Conservation (phyloP, 1,140 invertebrate species). For the Adelges cooleyi region DNA sequence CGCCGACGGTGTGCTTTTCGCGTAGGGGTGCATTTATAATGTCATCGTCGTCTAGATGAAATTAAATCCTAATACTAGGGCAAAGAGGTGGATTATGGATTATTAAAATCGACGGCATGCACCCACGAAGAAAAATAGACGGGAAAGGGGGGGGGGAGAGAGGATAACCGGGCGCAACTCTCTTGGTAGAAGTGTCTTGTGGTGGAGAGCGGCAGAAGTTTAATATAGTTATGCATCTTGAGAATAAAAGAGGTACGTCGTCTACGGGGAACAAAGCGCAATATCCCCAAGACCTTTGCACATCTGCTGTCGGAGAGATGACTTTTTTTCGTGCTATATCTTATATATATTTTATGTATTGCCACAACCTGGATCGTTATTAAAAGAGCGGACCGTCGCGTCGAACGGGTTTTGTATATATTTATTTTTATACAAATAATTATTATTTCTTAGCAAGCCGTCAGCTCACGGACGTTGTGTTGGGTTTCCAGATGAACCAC, state of each 20-base stretch:
- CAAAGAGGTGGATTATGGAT: no score
- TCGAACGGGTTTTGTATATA: constrained; percentile 5
- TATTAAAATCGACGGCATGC: no score
- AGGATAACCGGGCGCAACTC: no score
- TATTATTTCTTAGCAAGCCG: constrained; percentile 13
- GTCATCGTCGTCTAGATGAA: no score
- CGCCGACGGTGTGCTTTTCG: no score
- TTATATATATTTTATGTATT: neutral
- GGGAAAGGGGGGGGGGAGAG: no score
- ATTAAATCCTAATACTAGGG: no score
- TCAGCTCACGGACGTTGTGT: neutral
- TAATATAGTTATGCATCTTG: constrained; percentile 22
- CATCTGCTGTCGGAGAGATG: constrained; percentile 19
- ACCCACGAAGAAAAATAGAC: no score
- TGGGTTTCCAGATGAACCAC: neutral
- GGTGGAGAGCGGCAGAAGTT: neutral
- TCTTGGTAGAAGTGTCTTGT: no score
- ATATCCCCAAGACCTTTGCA: constrained; percentile 26
- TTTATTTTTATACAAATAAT: constrained; percentile 10
- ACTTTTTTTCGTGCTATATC: constrained; percentile 19
- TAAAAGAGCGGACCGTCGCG: constrained; percentile 13
- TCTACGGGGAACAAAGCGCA: constrained; percentile 15
- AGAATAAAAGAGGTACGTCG: constrained; percentile 21
- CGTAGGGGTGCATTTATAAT: no score
- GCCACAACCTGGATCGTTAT: constrained; percentile 26